phyloP scores from a whole-genome alignment of 2,113 vertebrate species.

The Barbus barbus region DNA sequence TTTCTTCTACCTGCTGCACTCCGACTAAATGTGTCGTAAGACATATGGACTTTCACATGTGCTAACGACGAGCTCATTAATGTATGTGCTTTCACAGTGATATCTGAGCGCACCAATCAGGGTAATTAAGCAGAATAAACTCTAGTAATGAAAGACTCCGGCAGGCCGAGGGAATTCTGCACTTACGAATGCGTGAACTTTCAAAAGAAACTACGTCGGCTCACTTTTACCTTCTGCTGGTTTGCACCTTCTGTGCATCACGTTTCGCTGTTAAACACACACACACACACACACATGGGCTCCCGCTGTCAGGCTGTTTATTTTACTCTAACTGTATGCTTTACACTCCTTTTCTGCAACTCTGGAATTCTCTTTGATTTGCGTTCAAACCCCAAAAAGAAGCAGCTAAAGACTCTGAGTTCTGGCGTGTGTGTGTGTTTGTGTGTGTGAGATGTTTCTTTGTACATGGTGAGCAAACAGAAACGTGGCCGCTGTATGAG shows the following conservation, averaged over 20 bases:
- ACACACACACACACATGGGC: neutral
- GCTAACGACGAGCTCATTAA: conserved; percentile 20
- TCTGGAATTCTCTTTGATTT: conserved; percentile 79
- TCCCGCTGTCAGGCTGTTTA: conserved; percentile 72
- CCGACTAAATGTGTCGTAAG: conserved; percentile 49
- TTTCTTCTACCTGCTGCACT: conserved; percentile 70
- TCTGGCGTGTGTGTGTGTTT: neutral
- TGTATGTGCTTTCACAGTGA: neutral
- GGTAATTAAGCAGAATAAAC: conserved; percentile 76
- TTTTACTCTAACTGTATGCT: conserved; percentile 53
- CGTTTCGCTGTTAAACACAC: neutral
- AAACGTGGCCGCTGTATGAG: conserved; percentile 30
- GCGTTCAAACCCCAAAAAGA: conserved; percentile 48
- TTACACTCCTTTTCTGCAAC: conserved; percentile 37
- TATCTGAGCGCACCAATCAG: conserved; percentile 52
- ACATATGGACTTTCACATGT: neutral
- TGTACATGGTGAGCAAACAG: conserved; percentile 76
- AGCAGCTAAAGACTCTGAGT: neutral
- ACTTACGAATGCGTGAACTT: conserved; percentile 67
- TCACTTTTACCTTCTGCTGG: conserved; percentile 64
- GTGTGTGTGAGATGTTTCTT: conserved; percentile 58
- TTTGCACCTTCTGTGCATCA: neutral
- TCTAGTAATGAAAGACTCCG: conserved; percentile 68
- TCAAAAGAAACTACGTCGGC: conserved; percentile 42
- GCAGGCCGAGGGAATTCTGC: conserved; percentile 71